Percentiles rank a stretch among this genome's conserved stretches.
Conservation (phyloP, 1,140 invertebrate species). For the Meloidogyne chitwoodi region DNA sequence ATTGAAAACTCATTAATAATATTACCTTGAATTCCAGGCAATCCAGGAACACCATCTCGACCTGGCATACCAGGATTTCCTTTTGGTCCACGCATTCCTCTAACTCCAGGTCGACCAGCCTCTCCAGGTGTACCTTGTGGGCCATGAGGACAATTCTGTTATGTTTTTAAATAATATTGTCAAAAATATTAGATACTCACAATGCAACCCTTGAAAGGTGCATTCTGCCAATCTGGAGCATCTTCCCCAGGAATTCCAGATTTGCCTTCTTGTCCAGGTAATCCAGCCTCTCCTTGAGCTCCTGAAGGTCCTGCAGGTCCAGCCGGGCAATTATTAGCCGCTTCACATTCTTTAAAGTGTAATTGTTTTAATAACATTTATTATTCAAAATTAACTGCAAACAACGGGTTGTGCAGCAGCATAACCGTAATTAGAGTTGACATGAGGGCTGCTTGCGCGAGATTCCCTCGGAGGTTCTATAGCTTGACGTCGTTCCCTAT, state of each 20-base stretch:
- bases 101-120: constrained; percentile 8
- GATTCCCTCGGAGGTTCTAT: background rate
- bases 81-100: constrained; percentile 18
- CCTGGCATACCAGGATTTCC: constrained; percentile 5
- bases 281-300: background rate
- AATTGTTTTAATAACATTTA: too few relatives aligned
- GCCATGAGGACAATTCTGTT: constrained; percentile 14
- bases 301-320: constrained; percentile 14
- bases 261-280: background rate
- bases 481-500: constrained; percentile 39
- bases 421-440: background rate
- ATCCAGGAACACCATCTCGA: constrained; percentile 10
- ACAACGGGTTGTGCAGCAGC: background rate
- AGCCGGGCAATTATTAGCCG: constrained; percentile 2
- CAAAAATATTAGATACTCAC: background rate
- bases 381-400: background rate
- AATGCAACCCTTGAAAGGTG: constrained; percentile 18
- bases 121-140: constrained; percentile 13
- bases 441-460: background rate
- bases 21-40: constrained; percentile 13
- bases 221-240: constrained; percentile 19
- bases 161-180: background rate
- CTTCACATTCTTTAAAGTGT: background rate
- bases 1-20: background rate
- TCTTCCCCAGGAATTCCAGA: background rate